These are phyloP conservation scores for Valencia hispanica DNA, from an alignment of 2,797 vertebrate species.

Conservation along the genomic window DNA sequence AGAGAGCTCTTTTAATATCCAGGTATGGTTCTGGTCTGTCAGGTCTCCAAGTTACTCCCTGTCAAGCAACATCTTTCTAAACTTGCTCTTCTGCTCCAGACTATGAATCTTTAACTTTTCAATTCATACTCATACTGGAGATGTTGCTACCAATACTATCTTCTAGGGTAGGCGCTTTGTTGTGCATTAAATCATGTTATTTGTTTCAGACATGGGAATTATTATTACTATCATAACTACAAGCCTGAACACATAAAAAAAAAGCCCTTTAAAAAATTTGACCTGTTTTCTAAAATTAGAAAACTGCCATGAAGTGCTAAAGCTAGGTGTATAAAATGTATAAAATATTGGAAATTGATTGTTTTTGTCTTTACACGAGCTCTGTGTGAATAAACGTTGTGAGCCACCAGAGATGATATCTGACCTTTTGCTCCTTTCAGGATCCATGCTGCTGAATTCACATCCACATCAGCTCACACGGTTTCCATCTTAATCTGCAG, in stretches of 20 bases:
- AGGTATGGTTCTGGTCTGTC: not conserved
- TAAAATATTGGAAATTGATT: not conserved
- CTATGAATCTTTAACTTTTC: not conserved
- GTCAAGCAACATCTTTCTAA: not conserved
- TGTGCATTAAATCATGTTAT: not conserved
- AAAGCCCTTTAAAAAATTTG: no score
- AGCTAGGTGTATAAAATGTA: not conserved
- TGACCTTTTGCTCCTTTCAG: not conserved
- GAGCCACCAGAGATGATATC: not conserved
- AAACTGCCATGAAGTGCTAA: no score
- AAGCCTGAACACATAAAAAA: not conserved
- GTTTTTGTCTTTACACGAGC: not conserved
- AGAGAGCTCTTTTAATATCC: not conserved
- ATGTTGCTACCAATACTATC: not conserved
- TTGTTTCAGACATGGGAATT: not conserved
- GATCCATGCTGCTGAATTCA: not conserved
- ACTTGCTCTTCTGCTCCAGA: not conserved
- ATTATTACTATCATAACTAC: not conserved
- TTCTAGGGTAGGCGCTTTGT: not conserved
- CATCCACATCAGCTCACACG: conserved; percentile 5
- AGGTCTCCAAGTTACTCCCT: not conserved
- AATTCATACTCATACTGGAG: no score
- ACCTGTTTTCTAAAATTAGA: no score
- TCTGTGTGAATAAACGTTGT: no score
- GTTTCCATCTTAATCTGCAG: not conserved